Evolutionary conservation across 2,113 vertebrate genomes (phyloP).

Genomic region (Leptosomus discolor): DNA sequence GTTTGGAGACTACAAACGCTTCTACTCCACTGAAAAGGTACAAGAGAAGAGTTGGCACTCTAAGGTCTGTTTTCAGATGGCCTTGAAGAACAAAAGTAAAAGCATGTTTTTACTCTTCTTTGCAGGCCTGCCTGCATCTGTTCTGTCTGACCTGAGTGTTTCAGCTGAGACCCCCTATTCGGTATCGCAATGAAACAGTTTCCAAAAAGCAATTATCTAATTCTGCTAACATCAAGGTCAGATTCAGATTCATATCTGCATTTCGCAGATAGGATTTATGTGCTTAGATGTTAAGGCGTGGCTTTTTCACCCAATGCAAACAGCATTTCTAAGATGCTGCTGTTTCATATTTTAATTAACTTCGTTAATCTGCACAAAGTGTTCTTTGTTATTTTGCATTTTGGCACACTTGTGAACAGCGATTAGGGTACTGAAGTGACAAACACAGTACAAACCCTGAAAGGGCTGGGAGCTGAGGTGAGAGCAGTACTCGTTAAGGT

Average conservation of each 20-base stretch:
- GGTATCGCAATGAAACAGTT: too few relatives aligned
- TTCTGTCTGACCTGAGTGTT: not conserved
- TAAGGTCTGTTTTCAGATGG: not conserved
- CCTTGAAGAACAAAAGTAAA: not conserved
- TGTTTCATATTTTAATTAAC: too few relatives aligned
- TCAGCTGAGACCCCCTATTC: not conserved
- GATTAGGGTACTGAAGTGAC: too few relatives aligned
- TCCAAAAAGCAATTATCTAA: not conserved
- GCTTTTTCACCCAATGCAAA: not conserved
- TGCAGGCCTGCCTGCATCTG: not conserved
- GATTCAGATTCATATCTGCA: not conserved
- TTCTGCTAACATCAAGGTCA: not conserved
- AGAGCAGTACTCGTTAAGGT: too few relatives aligned
- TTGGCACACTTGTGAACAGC: not conserved
- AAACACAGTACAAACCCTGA: not conserved
- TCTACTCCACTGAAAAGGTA: not conserved
- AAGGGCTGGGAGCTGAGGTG: not conserved
- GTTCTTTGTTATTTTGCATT: rapidly evolving
- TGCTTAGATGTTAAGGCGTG: not conserved
- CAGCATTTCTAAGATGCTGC: not conserved
- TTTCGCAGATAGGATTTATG: not conserved
- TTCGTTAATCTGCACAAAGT: too few relatives aligned
- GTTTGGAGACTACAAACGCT: not conserved
- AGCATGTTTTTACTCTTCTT: not conserved
- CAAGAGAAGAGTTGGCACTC: not conserved